These are phyloP conservation scores for Anneissia japonica DNA, from an alignment of 35 echinoderm and acorn worm genomes.

Conservation along the genomic window DNA sequence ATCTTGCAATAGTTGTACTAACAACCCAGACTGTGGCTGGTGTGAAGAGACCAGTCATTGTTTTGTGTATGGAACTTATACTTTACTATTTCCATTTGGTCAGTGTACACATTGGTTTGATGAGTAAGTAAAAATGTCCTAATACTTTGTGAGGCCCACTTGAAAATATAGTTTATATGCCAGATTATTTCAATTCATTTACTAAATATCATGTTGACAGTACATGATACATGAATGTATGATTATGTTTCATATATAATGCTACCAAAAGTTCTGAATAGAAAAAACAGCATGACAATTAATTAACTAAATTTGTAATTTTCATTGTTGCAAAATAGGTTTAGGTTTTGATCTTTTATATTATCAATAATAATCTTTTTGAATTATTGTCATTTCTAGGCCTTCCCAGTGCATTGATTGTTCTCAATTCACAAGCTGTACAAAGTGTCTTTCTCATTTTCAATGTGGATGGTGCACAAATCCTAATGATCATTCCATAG, in stretches of 20 bases:
- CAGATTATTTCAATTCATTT: no score
- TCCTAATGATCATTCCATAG: constrained; percentile 42
- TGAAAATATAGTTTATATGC: background rate
- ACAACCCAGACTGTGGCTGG: constrained; percentile 69
- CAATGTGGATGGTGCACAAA: constrained; percentile 96
- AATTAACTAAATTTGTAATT: no score
- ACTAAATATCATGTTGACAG: no score
- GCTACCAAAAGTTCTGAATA: no score
- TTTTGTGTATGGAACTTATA: constrained; percentile 69
- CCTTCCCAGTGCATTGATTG: constrained; percentile 42
- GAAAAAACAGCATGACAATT: no score
- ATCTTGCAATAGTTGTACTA: constrained; percentile 45
- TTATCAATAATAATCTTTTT: background rate
- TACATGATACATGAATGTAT: no score
- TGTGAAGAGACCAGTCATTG: constrained; percentile 62
- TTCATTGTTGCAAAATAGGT: no score
- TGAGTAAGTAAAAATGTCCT: constrained; percentile 43
- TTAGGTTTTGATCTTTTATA: no score
- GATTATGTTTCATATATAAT: no score
- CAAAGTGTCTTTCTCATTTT: constrained; percentile 54
- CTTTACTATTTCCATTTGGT: constrained; percentile 56
- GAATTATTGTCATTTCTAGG: constrained; percentile 7
- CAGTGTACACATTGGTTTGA: constrained; percentile 94
- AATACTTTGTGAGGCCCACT: background rate
- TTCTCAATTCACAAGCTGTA: constrained; percentile 43